Evolutionary conservation across 2,797 vertebrate genomes (phyloP).

Genomic region (Antrozous pallidus): DNA sequence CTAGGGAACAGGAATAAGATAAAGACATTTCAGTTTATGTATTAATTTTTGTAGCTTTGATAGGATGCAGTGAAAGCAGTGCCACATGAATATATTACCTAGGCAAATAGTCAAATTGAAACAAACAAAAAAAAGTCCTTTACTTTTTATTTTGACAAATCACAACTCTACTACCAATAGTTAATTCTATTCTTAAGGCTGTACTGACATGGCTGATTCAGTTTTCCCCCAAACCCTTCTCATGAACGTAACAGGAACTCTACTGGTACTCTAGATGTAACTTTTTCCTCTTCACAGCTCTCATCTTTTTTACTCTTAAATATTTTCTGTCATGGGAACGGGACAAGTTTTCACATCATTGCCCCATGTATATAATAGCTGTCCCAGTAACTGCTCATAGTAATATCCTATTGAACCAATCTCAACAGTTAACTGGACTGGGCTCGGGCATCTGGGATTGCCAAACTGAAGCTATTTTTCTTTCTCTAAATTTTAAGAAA

Average conservation of each 20-base stretch:
- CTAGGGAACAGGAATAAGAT: neutral
- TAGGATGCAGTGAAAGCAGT: too few species aligned
- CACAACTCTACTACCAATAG: neutral
- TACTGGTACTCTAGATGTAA: neutral
- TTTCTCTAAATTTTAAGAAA: constrained; percentile 31
- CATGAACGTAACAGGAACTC: neutral
- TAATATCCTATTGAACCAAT: neutral
- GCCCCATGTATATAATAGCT: neutral
- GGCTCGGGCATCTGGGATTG: neutral
- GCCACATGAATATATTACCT: neutral
- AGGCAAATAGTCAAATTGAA: neutral
- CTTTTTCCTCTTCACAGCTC: neutral
- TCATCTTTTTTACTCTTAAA: neutral
- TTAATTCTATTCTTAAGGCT: neutral
- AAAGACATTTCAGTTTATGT: neutral
- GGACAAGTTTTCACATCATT: neutral
- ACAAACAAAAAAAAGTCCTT: neutral
- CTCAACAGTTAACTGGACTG: neutral
- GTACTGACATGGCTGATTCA: neutral
- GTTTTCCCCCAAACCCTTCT: neutral
- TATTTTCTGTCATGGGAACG: neutral
- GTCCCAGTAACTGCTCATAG: neutral
- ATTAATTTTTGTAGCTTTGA: neutral
- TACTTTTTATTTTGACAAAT: neutral
- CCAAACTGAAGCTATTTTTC: constrained; percentile 17